Percentiles rank a stretch among this genome's conserved stretches.
These are phyloP conservation scores for Limnephilus lunatus DNA, from an alignment of 2,888 invertebrate genomes.

Conservation along the genomic window DNA sequence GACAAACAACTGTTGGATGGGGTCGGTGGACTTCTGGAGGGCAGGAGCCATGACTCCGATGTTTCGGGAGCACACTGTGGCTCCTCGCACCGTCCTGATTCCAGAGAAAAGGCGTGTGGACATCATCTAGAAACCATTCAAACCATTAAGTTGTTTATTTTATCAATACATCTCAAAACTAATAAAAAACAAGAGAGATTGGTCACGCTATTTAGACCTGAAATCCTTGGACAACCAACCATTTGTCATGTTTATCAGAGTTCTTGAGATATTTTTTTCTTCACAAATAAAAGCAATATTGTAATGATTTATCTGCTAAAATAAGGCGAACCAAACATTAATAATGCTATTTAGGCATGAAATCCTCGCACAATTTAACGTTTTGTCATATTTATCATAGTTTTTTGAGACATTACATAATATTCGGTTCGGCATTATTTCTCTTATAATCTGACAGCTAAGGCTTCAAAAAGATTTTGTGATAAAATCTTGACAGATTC, in stretches of 20 bases:
- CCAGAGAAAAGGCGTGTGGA: slow-evolving; percentile 76
- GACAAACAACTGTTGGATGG: slow-evolving; percentile 95
- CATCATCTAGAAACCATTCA: slow-evolving; percentile 74
- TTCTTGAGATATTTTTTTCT: not conserved
- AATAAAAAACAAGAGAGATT: not conserved
- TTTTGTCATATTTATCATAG: not conserved
- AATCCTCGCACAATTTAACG: not conserved
- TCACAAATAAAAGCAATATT: not conserved
- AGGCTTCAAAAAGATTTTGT: not conserved
- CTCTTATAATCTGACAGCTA: not conserved
- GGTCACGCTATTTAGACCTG: too few species aligned
- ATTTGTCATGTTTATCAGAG: too few species aligned
- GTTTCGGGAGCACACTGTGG: slow-evolving; percentile 80
- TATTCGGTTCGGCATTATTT: not conserved
- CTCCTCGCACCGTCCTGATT: slow-evolving; percentile 75
- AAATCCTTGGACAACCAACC: too few species aligned
- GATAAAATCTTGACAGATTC: not conserved
- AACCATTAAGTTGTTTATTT: not conserved
- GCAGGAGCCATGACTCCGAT: slow-evolving; percentile 84
- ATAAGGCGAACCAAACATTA: not conserved
- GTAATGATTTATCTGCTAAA: not conserved
- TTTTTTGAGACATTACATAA: not conserved
- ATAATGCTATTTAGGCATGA: not conserved
- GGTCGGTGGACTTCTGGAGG: slow-evolving; percentile 86
- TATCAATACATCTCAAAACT: not conserved